phyloP scores from a whole-genome alignment of 1,140 invertebrate genomes.

The Samia ricini region DNA sequence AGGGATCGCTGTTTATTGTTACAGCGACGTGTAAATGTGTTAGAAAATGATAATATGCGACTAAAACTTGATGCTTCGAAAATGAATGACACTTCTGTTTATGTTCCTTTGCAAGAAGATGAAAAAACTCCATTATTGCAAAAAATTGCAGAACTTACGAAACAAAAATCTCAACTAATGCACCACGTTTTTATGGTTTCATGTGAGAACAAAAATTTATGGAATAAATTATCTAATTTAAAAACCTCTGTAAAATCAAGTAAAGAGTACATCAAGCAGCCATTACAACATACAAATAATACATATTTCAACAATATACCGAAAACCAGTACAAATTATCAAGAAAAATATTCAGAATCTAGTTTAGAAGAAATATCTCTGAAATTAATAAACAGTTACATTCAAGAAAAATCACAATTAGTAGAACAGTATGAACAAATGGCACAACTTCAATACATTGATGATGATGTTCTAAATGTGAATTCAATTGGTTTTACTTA shows the following conservation, averaged over 20 bases:
- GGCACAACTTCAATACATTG: conserved; percentile 78
- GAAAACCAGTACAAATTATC: conserved; percentile 70
- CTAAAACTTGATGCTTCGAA: conserved; percentile 79
- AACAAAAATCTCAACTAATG: conserved; percentile 85
- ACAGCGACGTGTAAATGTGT: conserved; percentile 81
- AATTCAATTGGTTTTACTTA: conserved; percentile 83
- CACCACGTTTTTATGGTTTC: conserved; percentile 88
- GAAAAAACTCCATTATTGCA: conserved; percentile 75
- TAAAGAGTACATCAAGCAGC: conserved; percentile 64
- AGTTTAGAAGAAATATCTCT: conserved; percentile 89
- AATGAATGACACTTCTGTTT: conserved; percentile 39
- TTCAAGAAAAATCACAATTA: conserved; percentile 82
- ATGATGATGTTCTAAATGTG: conserved; percentile 75
- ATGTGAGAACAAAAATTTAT: conserved; percentile 87
- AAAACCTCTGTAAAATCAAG: conserved; percentile 65
- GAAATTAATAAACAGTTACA: conserved; percentile 83
- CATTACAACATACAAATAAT: conserved; percentile 78
- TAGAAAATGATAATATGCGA: conserved; percentile 86
- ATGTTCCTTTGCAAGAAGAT: conserved; percentile 56
- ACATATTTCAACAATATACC: conserved; percentile 81
- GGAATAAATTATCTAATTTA: conserved; percentile 83
- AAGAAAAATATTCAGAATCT: conserved; percentile 78
- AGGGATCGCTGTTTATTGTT: conserved; percentile 86
- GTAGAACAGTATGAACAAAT: conserved; percentile 83
- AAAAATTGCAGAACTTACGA: conserved; percentile 82